These are phyloP conservation scores for Drosophila buzzatii DNA, from an alignment of 2,888 invertebrate genomes.

Conservation along the genomic window DNA sequence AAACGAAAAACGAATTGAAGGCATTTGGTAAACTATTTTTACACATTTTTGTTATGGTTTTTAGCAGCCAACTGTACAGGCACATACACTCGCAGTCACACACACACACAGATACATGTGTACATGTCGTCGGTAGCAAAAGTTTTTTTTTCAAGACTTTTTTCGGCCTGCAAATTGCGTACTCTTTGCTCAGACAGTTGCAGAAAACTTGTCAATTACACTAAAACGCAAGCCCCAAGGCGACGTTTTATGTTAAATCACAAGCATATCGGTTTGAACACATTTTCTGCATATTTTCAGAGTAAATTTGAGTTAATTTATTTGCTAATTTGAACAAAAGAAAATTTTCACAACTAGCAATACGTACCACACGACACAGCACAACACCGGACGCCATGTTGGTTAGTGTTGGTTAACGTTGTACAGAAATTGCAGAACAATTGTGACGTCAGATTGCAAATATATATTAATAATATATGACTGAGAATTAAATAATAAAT, in stretches of 20 bases:
- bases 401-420: constrained; percentile 55
- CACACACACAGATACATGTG: constrained; percentile 26
- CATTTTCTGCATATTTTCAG: constrained; percentile 49
- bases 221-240: constrained; percentile 18
- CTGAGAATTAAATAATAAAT: not conserved
- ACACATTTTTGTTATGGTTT: constrained; percentile 70
- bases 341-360: constrained; percentile 74
- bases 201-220: constrained; percentile 44
- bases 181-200: constrained; percentile 48
- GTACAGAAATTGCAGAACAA: constrained; percentile 23
- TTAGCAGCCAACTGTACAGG: constrained; percentile 67
- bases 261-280: constrained; percentile 28
- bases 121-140: constrained; percentile 56
- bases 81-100: constrained; percentile 31
- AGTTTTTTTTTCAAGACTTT: constrained; percentile 31
- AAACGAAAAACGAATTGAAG: constrained; percentile 31
- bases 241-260: constrained; percentile 37
- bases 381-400: constrained; percentile 98
- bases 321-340: constrained; percentile 51
- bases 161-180: constrained; percentile 67
- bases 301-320: constrained; percentile 67
- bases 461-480: not conserved
- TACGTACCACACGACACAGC: constrained; percentile 95
- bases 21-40: constrained; percentile 71
- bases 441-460: constrained; percentile 33